Evolutionary conservation across 2,113 vertebrate species (phyloP).

Genomic region (Hemibagrus wyckioides): DNA sequence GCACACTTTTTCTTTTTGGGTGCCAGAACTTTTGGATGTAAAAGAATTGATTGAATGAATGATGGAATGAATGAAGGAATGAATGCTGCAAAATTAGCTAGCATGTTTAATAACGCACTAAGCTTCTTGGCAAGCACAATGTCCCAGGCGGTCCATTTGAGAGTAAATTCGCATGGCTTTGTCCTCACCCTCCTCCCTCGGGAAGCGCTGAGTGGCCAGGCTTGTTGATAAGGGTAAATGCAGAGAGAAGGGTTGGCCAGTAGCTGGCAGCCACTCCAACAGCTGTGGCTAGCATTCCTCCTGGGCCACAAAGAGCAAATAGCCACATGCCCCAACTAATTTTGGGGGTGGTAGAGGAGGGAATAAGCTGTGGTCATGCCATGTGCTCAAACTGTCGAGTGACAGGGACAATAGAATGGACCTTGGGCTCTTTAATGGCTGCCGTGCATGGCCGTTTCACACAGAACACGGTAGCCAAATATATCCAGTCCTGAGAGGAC

Average conservation of each 20-base stretch:
- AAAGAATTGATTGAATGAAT: neutral
- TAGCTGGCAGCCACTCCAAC: constrained; percentile 56
- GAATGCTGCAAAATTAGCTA: constrained; percentile 18
- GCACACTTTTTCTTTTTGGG: neutral
- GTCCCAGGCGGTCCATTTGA: constrained; percentile 14
- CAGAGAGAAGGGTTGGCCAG: constrained; percentile 41
- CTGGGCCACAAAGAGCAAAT: constrained; percentile 62
- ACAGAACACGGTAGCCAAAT: constrained; percentile 59
- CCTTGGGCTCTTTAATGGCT: constrained; percentile 35
- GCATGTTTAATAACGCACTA: constrained; percentile 36
- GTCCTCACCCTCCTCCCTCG: constrained; percentile 30
- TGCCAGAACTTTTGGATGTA: neutral
- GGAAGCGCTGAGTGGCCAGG: constrained; percentile 31
- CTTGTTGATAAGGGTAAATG: constrained; percentile 49
- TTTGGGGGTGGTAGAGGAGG: constrained; percentile 47
- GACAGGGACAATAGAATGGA: constrained; percentile 36
- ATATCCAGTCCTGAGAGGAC: constrained; percentile 49
- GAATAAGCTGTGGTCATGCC: constrained; percentile 18
- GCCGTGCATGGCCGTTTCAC: constrained; percentile 52
- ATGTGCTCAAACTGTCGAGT: constrained; percentile 25
- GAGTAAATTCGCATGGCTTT: constrained; percentile 13
- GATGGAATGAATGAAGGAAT: neutral
- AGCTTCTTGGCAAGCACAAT: constrained; percentile 26
- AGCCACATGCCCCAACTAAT: constrained; percentile 56
- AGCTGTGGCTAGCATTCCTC: constrained; percentile 63